phyloP scores from a whole-genome alignment of 2,113 vertebrate genomes.

The Dasypus novemcinctus region DNA sequence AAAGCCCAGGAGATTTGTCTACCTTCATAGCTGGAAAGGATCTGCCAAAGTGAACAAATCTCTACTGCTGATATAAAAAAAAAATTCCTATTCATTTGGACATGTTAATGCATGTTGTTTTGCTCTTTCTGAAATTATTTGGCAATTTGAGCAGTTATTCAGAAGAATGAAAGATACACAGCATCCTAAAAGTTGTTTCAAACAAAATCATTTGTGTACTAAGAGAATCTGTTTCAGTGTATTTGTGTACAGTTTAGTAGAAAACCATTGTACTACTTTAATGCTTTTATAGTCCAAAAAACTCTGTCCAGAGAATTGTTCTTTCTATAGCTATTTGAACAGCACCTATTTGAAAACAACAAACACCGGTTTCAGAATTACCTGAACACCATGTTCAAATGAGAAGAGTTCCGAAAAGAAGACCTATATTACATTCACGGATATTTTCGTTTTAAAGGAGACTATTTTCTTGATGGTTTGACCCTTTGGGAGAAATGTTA shows the following conservation, averaged over 20 bases:
- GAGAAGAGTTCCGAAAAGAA: neutral
- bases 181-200: neutral
- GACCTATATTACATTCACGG: neutral
- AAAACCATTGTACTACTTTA: neutral
- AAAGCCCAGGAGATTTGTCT: neutral
- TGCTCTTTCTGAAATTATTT: neutral
- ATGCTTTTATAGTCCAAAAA: neutral
- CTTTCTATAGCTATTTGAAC: neutral
- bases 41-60: neutral
- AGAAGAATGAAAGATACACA: neutral
- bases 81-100: neutral
- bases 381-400: neutral
- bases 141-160: neutral
- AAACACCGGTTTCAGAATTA: neutral
- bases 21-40: neutral
- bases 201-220: neutral
- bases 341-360: neutral
- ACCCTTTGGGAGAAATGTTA: neutral
- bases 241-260: neutral
- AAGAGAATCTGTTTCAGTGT: neutral
- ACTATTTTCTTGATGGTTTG: neutral
- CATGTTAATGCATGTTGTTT: neutral
- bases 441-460: neutral
- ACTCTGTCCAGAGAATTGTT: neutral
- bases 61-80: neutral